phyloP scores from a whole-genome alignment of 2,888 invertebrate species.

The Blastobasis adustella region DNA sequence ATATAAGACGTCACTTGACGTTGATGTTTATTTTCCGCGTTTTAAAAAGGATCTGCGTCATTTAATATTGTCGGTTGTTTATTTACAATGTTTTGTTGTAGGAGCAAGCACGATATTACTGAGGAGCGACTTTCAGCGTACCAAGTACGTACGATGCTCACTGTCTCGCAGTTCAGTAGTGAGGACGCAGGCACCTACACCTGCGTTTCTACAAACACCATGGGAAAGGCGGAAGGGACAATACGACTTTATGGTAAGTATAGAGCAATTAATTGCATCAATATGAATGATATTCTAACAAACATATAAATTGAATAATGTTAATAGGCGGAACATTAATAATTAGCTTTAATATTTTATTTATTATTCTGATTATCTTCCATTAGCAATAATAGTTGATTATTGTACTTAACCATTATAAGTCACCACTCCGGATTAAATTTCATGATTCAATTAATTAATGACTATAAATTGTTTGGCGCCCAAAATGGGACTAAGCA shows the following conservation, averaged over 20 bases:
- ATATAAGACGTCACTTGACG: too few species aligned
- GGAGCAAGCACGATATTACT: conserved; percentile 78
- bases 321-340: background rate
- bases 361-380: background rate
- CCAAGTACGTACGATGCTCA: conserved; percentile 77
- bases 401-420: background rate
- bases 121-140: conserved; percentile 76
- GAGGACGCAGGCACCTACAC: conserved; percentile 80
- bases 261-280: too few species aligned
- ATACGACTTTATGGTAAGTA: conserved; percentile 79
- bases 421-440: background rate
- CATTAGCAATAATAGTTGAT: background rate
- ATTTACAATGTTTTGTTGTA: conserved; percentile 29
- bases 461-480: too few species aligned
- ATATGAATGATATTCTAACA: too few species aligned
- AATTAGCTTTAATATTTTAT: background rate
- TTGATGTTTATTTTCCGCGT: too few species aligned
- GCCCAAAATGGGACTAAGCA: too few species aligned
- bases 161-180: conserved; percentile 74
- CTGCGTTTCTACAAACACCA: conserved; percentile 81
- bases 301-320: too few species aligned
- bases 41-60: background rate
- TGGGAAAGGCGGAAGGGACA: conserved; percentile 81
- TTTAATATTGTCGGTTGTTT: background rate
- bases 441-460: background rate